These are phyloP conservation scores for Tupaia tana DNA, from an alignment of 2,113 vertebrate genomes.

Conservation along the genomic window DNA sequence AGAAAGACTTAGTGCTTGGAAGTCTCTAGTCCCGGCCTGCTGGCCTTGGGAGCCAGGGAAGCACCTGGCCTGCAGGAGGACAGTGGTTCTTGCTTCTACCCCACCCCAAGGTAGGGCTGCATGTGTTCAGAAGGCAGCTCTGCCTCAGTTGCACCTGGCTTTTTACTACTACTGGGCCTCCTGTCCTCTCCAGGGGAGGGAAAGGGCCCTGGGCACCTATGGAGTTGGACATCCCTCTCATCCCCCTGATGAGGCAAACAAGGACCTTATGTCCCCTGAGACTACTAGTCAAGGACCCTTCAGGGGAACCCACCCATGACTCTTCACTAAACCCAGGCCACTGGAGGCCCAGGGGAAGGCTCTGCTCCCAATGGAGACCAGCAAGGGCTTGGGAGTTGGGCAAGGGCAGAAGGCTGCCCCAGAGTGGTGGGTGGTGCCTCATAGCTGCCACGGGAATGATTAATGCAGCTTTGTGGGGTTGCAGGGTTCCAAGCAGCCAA, in stretches of 20 bases:
- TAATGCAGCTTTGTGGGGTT: neutral
- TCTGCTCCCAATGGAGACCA: neutral
- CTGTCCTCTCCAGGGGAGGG: neutral
- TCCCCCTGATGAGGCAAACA: neutral
- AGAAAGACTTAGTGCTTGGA: too few species aligned
- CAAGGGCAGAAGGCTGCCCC: neutral
- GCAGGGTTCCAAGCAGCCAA: neutral
- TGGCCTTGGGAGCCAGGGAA: too few species aligned
- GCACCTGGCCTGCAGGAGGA: too few species aligned
- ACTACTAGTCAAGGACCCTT: neutral
- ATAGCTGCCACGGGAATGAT: neutral
- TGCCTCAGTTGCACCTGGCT: too few species aligned
- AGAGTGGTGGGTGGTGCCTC: too few species aligned
- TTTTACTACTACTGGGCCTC: too few species aligned
- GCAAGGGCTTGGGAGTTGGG: neutral
- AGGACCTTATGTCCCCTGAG: neutral
- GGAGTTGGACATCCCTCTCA: neutral
- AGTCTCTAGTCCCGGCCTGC: rapidly evolving
- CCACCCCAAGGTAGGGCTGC: neutral
- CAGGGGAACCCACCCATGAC: neutral
- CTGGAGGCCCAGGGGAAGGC: neutral
- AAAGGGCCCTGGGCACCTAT: neutral
- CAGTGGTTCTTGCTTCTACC: rapidly evolving
- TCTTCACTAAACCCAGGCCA: neutral
- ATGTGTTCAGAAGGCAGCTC: neutral